phyloP scores from a whole-genome alignment of 2,888 invertebrate species.

The Cistogaster globosa region DNA sequence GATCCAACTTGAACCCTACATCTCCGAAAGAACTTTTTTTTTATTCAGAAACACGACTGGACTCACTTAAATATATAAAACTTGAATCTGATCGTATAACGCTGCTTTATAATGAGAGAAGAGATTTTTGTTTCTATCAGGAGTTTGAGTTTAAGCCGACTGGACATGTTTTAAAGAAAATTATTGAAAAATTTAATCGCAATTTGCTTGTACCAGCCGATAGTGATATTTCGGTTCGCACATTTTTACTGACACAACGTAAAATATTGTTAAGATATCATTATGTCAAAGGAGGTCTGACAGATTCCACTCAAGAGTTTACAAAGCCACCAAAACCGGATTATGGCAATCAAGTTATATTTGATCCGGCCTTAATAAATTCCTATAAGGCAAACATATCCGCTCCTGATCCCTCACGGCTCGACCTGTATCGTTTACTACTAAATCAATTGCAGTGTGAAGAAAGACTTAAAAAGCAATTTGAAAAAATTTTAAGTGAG shows the following conservation, averaged over 20 bases:
- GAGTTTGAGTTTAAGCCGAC: slow-evolving; percentile 75
- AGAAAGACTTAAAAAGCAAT: slow-evolving; percentile 84
- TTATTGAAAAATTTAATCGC: slow-evolving; percentile 86
- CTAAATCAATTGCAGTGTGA: slow-evolving; percentile 87
- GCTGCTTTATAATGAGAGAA: slow-evolving; percentile 85
- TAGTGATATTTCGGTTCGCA: slow-evolving; percentile 87
- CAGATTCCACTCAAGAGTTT: slow-evolving; percentile 85
- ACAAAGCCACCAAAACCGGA: slow-evolving; percentile 88
- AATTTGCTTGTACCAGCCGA: slow-evolving; percentile 84
- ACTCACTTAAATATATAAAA: slow-evolving; percentile 87
- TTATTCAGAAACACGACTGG: slow-evolving; percentile 85
- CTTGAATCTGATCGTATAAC: slow-evolving; percentile 84
- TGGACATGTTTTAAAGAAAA: slow-evolving; percentile 80
- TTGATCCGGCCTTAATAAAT: slow-evolving; percentile 86
- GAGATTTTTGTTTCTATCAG: slow-evolving; percentile 83
- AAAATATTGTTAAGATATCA: slow-evolving; percentile 82
- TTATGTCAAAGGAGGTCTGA: slow-evolving; percentile 80
- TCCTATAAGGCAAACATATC: slow-evolving; percentile 88
- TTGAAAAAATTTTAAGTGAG: slow-evolving; percentile 83
- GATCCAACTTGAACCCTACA: slow-evolving; percentile 74
- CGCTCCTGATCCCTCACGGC: slow-evolving; percentile 85
- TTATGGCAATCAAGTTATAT: slow-evolving; percentile 87
- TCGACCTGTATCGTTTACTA: slow-evolving; percentile 86
- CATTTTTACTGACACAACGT: slow-evolving; percentile 86
- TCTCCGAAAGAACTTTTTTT: slow-evolving; percentile 81